These are phyloP conservation scores for Willisornis vidua DNA, from an alignment of 2,113 vertebrate genomes.

Conservation along the genomic window DNA sequence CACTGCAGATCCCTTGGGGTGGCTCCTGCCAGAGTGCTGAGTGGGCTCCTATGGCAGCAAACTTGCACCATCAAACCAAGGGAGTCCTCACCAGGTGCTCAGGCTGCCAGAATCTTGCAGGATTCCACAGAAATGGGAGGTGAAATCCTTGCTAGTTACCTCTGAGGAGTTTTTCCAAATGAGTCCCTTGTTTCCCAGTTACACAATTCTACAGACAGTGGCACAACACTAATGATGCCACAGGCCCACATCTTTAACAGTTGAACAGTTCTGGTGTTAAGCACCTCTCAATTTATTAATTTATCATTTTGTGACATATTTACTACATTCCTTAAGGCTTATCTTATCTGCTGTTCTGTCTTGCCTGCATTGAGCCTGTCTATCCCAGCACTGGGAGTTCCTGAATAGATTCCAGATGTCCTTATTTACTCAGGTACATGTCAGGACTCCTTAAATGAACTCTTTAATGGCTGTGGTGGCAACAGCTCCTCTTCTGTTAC, in stretches of 20 bases:
- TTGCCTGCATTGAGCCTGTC: neutral
- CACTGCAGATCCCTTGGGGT: neutral
- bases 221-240: neutral
- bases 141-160: neutral
- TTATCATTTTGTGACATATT: neutral
- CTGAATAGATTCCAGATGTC: slow-evolving; percentile 11
- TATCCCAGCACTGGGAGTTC: neutral
- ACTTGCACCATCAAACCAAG: fast-evolving
- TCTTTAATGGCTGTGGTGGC: neutral
- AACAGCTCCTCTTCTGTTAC: neutral
- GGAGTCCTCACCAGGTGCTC: neutral
- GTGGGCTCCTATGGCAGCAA: neutral
- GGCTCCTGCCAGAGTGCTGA: neutral
- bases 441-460: neutral
- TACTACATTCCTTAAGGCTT: neutral
- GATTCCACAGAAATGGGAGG: neutral
- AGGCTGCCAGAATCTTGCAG: neutral
- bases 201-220: neutral
- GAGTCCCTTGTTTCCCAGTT: neutral
- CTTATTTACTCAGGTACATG: slow-evolving; percentile 24
- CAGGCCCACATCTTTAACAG: neutral
- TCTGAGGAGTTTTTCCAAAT: neutral
- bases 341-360: neutral
- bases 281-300: neutral
- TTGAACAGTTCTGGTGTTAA: neutral